phyloP scores from a whole-genome alignment of 2,888 invertebrate species.

The Drosophila macrothrix region DNA sequence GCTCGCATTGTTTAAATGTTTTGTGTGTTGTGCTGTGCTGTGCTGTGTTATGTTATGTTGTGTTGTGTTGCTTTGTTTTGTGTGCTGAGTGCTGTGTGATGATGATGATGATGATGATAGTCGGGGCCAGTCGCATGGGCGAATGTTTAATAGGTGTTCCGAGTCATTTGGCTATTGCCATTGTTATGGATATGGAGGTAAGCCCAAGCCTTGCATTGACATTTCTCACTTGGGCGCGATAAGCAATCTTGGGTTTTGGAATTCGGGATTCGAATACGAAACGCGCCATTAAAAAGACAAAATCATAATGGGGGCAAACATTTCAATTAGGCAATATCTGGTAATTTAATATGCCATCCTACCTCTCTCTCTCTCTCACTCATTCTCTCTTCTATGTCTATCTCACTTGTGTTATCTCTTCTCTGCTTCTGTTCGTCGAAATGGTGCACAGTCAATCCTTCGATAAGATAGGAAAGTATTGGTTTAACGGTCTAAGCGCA shows the following conservation, averaged over 20 bases:
- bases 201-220: constrained; percentile 54
- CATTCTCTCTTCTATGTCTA: neutral
- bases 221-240: constrained; percentile 76
- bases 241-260: constrained; percentile 43
- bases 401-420: neutral
- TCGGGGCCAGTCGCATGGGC: constrained; percentile 11
- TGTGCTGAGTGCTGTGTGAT: constrained; percentile 34
- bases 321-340: constrained; percentile 75
- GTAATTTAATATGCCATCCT: constrained; percentile 60
- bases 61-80: constrained; percentile 22
- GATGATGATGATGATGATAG: constrained; percentile 31
- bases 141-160: constrained; percentile 43
- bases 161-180: constrained; percentile 34
- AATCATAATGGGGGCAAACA: constrained; percentile 58
- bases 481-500: neutral
- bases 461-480: neutral
- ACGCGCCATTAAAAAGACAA: constrained; percentile 45
- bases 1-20: constrained; percentile 61
- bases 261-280: constrained; percentile 22
- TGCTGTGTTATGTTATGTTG: constrained; percentile 18
- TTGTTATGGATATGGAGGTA: constrained; percentile 31
- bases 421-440: constrained; percentile 10
- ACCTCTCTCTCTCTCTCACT: neutral
- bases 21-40: constrained; percentile 34
- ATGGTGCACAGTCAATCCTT: constrained; percentile 16